Percentiles rank a stretch among this genome's conserved stretches.
These are phyloP conservation scores for Microplitis manilae DNA, from an alignment of 2,888 invertebrate genomes.

Conservation along the genomic window DNA sequence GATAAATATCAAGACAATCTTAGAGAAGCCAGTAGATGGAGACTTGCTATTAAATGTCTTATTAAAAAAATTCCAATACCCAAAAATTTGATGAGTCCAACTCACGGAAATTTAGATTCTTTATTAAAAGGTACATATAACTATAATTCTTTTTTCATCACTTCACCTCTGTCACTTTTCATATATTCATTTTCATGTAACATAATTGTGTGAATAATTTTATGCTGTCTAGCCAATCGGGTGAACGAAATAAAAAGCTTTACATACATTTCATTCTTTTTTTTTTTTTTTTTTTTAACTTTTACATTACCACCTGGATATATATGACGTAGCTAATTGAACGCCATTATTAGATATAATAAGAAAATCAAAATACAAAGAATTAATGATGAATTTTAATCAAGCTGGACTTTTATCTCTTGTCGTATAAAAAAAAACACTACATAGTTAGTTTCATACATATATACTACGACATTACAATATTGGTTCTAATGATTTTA, in stretches of 20 bases:
- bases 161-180: not conserved
- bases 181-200: not conserved
- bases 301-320: too few relatives aligned
- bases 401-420: not conserved
- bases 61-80: slow-evolving; percentile 71
- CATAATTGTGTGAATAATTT: not conserved
- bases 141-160: slow-evolving; percentile 6
- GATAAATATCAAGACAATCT: slow-evolving; percentile 90
- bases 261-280: too few relatives aligned
- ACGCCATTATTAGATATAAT: too few relatives aligned
- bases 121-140: slow-evolving; percentile 61
- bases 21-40: slow-evolving; percentile 88
- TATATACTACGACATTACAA: not conserved
- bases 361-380: too few relatives aligned
- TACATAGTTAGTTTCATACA: not conserved
- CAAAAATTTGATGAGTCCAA: slow-evolving; percentile 65
- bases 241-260: too few relatives aligned
- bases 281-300: too few relatives aligned
- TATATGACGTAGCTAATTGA: too few relatives aligned
- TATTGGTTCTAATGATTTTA: not conserved
- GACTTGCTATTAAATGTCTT: slow-evolving; percentile 82
- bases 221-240: too few relatives aligned
- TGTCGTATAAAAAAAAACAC: not conserved
- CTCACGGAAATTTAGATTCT: slow-evolving; percentile 73
- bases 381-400: not conserved